Base-by-base conservation (phyloP, 2,888 invertebrate genomes). In the Drosophila vallismaia region DNA sequence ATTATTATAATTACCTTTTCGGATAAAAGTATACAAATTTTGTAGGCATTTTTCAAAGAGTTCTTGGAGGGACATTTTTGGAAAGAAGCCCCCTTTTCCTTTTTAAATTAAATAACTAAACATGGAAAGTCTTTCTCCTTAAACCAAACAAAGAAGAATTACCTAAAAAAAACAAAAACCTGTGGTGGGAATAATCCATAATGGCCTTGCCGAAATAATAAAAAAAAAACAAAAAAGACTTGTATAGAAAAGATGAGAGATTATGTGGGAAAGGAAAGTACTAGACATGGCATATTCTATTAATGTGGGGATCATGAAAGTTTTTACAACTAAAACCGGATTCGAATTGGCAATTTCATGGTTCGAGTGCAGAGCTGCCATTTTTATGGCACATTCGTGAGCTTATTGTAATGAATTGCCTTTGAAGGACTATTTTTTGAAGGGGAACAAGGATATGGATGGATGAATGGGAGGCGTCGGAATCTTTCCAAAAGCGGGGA, bases 341-440 rank as follows among this genome's bases (percentile, higher is more conserved):
- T 82, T 75, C 54, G 71, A 89, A 89, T 86, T 86, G 89, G 70
- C 86, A 89, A 86, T 86, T 86, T 86, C 89, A 89, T 86, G 86
- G 75, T 78, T 86, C 74, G 82, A 78, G 71, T 83, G 76, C 85
- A 86, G 42, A 44, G 62, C 53, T 63, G 63, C 63, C 40, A 67
- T 87, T 89, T 89, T 89, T 89, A 89, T 90, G 89, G 90, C 89
- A 88, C 85, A 89, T 85, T 89, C 86, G 89, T 89, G 88, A 86
- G 89, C 89, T 89, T 89, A 89, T 87, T 88, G 89, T 86, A 90
- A 90, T 90, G 89, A 89, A 89, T 90, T 89, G 88, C 88, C 80
- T 77, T 77, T 71, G 79, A 68, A 19, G 19, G 59, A 12, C 56
- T 51, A 36, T 31, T 36, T 36, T 36, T 9, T 29, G 36, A 19